Percentiles rank a stretch among this genome's conserved stretches.
Evolutionary conservation across 2,888 invertebrate genomes (phyloP).

Genomic region (Mechanitis mazaeus): DNA sequence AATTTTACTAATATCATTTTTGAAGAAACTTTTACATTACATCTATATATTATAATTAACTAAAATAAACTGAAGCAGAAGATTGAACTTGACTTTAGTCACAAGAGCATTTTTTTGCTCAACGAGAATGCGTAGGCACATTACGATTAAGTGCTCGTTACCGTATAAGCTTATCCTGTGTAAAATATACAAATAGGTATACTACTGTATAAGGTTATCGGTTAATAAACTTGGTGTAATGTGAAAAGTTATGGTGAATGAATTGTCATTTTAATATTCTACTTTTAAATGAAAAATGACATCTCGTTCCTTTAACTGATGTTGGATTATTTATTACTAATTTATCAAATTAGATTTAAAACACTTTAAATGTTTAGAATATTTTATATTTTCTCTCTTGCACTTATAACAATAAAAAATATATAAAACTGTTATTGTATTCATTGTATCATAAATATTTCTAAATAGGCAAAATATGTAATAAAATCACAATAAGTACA

Average conservation of each 20-base stretch:
- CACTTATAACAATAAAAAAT: constrained; percentile 6
- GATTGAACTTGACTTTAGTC: constrained; percentile 44
- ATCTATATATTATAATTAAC: neutral
- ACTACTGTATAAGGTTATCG: constrained; percentile 15
- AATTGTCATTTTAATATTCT: constrained; percentile 55
- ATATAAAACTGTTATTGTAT: neutral
- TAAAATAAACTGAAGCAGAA: constrained; percentile 28
- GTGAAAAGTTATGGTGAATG: constrained; percentile 59
- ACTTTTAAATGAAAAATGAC: constrained; percentile 46
- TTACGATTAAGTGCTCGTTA: constrained; percentile 17
- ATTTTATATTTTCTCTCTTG: constrained; percentile 2
- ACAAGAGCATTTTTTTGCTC: constrained; percentile 39
- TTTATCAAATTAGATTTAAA: constrained; percentile 8
- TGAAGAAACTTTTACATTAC: neutral
- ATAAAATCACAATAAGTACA: neutral
- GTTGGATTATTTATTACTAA: constrained; percentile 38
- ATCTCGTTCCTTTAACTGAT: constrained; percentile 65
- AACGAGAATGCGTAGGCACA: constrained; percentile 44
- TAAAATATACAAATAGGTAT: constrained; percentile 18
- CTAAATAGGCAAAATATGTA: neutral
- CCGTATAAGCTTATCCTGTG: constrained; percentile 17
- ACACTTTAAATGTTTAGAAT: neutral
- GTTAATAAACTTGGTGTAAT: constrained; percentile 41
- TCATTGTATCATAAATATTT: neutral
- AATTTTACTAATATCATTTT: too few species aligned